These are phyloP conservation scores for Forbesichthys agassizii DNA, from an alignment of 2,113 vertebrate genomes.

Conservation along the genomic window DNA sequence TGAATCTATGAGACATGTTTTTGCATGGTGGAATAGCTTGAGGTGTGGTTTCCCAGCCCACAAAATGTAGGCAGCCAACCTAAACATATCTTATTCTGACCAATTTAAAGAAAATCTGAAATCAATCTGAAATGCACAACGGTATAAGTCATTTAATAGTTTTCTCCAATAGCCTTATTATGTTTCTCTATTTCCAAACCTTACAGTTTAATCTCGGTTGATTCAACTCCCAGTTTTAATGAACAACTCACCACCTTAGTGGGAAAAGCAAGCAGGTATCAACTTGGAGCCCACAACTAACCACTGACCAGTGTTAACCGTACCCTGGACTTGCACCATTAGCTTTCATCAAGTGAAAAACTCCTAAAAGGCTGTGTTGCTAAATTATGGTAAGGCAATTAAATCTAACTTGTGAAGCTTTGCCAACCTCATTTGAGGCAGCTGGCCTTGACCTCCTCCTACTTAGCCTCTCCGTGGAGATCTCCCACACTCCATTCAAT, in stretches of 20 bases:
- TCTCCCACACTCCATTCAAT: slow-evolving; percentile 4
- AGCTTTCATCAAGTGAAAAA: slow-evolving; percentile 4
- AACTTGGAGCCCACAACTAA: slow-evolving; percentile 21
- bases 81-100: slow-evolving; percentile 20
- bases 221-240: slow-evolving; percentile 8
- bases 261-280: neutral
- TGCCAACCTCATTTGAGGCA: slow-evolving; percentile 1
- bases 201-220: slow-evolving; percentile 25
- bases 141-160: slow-evolving; percentile 41
- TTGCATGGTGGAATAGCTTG: neutral
- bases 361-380: neutral
- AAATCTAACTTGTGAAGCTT: neutral
- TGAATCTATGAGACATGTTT: neutral
- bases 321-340: slow-evolving; percentile 6
- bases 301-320: slow-evolving; percentile 6
- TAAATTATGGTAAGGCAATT: neutral
- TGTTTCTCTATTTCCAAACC: slow-evolving; percentile 21
- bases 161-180: slow-evolving; percentile 22
- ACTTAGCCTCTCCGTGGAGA: slow-evolving; percentile 7
- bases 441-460: slow-evolving; percentile 7
- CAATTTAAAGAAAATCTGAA: slow-evolving; percentile 38
- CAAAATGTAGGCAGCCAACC: slow-evolving; percentile 21
- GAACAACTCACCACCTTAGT: slow-evolving; percentile 18
- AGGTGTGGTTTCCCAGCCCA: slow-evolving; percentile 28
- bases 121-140: slow-evolving; percentile 6